Percentiles rank a stretch among this genome's conserved stretches.
Conservation (phyloP, 1,140 invertebrate genomes). For the Tribolium castaneum region DNA sequence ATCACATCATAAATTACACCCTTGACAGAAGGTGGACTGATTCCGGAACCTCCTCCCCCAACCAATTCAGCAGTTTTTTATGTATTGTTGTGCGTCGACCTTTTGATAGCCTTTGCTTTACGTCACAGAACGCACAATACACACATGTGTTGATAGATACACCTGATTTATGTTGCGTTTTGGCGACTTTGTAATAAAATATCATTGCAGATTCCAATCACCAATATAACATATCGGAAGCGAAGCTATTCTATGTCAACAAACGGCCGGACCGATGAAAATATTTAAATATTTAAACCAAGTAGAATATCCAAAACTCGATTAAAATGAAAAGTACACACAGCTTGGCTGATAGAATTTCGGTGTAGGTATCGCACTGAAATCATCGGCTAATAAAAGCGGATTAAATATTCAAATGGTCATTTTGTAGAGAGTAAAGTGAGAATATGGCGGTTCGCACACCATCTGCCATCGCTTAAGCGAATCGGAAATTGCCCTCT, state of each 20-base stretch:
- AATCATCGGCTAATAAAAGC: constrained; percentile 8
- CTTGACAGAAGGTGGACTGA: constrained; percentile 1
- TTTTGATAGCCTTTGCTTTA: neutral
- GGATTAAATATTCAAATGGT: constrained; percentile 33
- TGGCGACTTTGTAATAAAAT: neutral
- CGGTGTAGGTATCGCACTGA: constrained; percentile 1
- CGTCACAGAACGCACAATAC: neutral
- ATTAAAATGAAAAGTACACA: constrained; percentile 23
- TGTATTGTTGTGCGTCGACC: neutral
- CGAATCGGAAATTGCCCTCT: constrained; percentile 20
- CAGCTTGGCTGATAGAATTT: constrained; percentile 8
- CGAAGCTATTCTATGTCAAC: neutral
- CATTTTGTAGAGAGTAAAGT: constrained; percentile 18
- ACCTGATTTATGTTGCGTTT: neutral
- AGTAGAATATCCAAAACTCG: neutral
- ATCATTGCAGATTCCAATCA: neutral
- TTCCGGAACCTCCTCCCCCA: neutral
- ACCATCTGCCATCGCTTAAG: constrained; percentile 6
- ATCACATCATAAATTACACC: constrained; percentile 15
- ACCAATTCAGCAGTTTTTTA: neutral
- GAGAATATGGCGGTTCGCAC: neutral
- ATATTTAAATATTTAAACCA: neutral
- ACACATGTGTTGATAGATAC: neutral
- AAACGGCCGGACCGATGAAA: neutral
- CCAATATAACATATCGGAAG: neutral